Evolutionary conservation across 92 coral and sea anemone species (phyloP).

Genomic region (Siderastrea radians): DNA sequence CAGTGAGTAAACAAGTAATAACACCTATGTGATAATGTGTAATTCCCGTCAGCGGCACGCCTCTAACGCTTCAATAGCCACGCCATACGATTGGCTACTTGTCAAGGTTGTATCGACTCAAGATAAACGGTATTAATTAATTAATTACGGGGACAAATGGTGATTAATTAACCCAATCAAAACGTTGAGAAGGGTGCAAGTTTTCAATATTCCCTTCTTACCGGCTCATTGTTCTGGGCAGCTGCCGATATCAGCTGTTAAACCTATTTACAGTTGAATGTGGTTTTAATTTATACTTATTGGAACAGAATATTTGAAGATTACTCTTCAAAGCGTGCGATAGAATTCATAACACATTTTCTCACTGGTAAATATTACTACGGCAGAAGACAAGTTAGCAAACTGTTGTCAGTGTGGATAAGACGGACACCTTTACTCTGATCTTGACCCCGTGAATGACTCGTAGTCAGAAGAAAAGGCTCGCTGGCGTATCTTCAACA

Average conservation of each 20-base stretch:
- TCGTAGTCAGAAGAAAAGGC: constrained; percentile 29
- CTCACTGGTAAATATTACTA: constrained; percentile 36
- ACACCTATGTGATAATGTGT: constrained; percentile 75
- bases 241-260: constrained; percentile 94
- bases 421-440: constrained; percentile 44
- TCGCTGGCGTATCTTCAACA: constrained; percentile 42
- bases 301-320: constrained; percentile 73
- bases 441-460: constrained; percentile 80
- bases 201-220: constrained; percentile 91
- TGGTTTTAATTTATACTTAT: constrained; percentile 82
- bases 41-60: constrained; percentile 70
- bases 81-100: constrained; percentile 81
- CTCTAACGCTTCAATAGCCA: constrained; percentile 54
- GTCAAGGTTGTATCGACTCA: constrained; percentile 86
- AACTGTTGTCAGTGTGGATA: constrained; percentile 31
- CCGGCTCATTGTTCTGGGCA: constrained; percentile 95
- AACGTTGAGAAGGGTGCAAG: constrained; percentile 88
- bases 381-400: constrained; percentile 58
- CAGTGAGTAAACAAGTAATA: constrained; percentile 75
- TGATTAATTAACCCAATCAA: constrained; percentile 99
- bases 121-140: constrained; percentile 99
- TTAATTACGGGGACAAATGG: constrained; percentile 99
- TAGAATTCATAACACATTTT: constrained; percentile 61
- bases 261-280: constrained; percentile 81
- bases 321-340: constrained; percentile 78